These are phyloP conservation scores for Gerris buenoi DNA, from an alignment of 1,140 invertebrate genomes.

Conservation along the genomic window DNA sequence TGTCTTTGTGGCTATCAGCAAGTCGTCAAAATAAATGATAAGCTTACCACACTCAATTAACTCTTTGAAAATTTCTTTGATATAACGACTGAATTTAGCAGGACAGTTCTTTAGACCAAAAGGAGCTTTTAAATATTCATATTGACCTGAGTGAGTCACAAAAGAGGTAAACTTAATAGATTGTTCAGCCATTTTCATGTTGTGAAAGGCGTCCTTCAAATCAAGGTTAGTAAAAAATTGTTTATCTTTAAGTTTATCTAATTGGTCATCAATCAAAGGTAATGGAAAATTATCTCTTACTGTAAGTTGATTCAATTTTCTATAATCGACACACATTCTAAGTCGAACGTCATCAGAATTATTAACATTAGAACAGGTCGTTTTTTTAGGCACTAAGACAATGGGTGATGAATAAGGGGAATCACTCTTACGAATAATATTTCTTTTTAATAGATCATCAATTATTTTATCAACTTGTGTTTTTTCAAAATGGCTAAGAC, in stretches of 20 bases:
- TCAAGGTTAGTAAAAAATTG: conserved; percentile 34
- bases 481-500: not conserved
- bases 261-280: conserved; percentile 10
- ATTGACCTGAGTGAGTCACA: conserved; percentile 26
- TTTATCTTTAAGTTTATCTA: conserved; percentile 19
- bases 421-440: conserved; percentile 20
- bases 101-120: conserved; percentile 31
- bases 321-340: conserved; percentile 32
- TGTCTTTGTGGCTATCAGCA: conserved; percentile 27
- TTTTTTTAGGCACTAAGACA: conserved; percentile 23
- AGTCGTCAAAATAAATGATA: conserved; percentile 33
- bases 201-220: conserved; percentile 33
- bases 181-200: conserved; percentile 24
- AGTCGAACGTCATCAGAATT: no score
- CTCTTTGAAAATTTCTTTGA: conserved; percentile 27
- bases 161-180: conserved; percentile 29
- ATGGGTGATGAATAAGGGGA: conserved; percentile 26
- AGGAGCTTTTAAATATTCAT: conserved; percentile 27
- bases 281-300: conserved; percentile 30
- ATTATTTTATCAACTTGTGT: not conserved
- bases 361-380: conserved; percentile 14
- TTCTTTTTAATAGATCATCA: not conserved
- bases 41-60: conserved; percentile 13
- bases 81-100: conserved; percentile 31
- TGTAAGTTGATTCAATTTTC: conserved; percentile 30